Evolutionary conservation across 2,888 invertebrate species (phyloP).

Genomic region (Eucera pruinosa): DNA sequence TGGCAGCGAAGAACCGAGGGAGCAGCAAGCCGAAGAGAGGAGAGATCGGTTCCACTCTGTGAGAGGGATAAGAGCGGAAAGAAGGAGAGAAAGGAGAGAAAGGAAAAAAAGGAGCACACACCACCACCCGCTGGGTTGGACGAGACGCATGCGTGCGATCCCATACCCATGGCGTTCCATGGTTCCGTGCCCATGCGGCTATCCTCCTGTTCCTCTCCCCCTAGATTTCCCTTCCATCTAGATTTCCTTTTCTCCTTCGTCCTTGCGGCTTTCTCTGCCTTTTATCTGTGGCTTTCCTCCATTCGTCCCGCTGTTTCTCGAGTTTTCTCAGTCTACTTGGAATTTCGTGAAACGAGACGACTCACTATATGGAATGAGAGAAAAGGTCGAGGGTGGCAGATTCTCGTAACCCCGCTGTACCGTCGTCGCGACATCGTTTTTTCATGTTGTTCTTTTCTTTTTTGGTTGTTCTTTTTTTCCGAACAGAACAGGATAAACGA

Average conservation of each 20-base stretch:
- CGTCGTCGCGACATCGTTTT: slow-evolving; percentile 7
- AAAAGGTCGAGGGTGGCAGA: slow-evolving; percentile 1
- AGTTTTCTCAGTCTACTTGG: not conserved
- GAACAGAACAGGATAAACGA: slow-evolving; percentile 26
- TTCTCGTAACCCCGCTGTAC: not conserved
- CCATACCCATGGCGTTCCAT: slow-evolving; percentile 75
- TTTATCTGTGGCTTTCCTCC: not conserved
- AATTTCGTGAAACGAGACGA: not conserved
- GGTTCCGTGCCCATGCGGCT: slow-evolving; percentile 56
- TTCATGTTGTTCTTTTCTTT: not conserved
- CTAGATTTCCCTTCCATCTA: slow-evolving; percentile 58
- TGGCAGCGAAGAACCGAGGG: slow-evolving; percentile 70
- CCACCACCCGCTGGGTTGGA: slow-evolving; percentile 81
- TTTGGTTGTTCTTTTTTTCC: not conserved
- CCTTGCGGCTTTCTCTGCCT: not conserved
- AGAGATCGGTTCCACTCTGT: slow-evolving; percentile 47
- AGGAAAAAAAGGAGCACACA: slow-evolving; percentile 58
- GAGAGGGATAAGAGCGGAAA: slow-evolving; percentile 56
- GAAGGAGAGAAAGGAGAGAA: slow-evolving; percentile 16
- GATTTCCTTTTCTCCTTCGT: slow-evolving; percentile 34
- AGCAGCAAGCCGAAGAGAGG: slow-evolving; percentile 57
- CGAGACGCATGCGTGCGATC: slow-evolving; percentile 80
- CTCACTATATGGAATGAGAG: not conserved
- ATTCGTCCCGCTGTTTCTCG: not conserved
- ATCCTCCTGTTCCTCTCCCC: slow-evolving; percentile 39